Conservation (phyloP, 2,797 vertebrate species). For the Arnoldichthys spilopterus region DNA sequence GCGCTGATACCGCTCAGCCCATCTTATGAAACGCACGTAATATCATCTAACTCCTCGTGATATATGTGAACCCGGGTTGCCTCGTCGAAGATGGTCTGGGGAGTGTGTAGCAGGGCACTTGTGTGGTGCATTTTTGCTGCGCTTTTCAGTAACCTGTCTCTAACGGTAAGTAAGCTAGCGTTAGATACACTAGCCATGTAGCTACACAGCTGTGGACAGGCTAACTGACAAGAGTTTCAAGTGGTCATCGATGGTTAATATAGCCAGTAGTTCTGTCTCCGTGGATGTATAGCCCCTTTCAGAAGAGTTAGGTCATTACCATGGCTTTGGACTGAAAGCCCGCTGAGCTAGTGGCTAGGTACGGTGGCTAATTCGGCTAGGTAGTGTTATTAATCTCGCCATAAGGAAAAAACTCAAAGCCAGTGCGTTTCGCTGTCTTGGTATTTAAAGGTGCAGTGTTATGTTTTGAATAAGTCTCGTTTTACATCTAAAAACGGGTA, state of each 20-base stretch:
- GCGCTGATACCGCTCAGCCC: not conserved
- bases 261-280: not conserved
- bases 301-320: not conserved
- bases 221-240: not conserved
- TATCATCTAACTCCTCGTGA: not conserved
- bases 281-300: not conserved
- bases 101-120: conserved; percentile 72
- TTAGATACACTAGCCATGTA: not conserved
- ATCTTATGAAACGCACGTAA: not conserved
- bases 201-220: not conserved
- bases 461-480: not conserved
- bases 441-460: not conserved
- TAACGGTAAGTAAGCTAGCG: conserved; percentile 64
- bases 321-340: not conserved
- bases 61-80: conserved; percentile 1
- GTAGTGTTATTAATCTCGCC: not conserved
- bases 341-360: not conserved
- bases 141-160: conserved; percentile 64
- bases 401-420: not conserved
- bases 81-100: conserved; percentile 72
- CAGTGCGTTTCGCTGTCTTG: not conserved
- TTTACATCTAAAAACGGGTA: not conserved
- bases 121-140: conserved; percentile 71
- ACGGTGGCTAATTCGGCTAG: not conserved
- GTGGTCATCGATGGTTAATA: not conserved